Evolutionary conservation across 2,113 vertebrate species (phyloP).

Genomic region (Muscicapa adusta): DNA sequence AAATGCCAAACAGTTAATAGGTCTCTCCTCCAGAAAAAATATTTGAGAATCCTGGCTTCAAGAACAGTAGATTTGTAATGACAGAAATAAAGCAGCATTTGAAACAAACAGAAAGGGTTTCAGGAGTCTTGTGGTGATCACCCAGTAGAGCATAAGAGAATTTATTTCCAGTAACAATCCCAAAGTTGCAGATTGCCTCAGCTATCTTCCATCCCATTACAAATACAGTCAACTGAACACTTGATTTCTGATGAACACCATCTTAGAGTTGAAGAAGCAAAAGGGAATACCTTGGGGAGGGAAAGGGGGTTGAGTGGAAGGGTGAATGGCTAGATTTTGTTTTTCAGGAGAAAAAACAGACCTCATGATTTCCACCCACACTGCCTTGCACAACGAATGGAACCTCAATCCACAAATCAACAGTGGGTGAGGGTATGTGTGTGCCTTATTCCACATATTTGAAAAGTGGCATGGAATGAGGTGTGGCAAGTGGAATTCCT

Average conservation of each 20-base stretch:
- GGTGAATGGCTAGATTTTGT: neutral
- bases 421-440: neutral
- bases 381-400: neutral
- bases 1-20: neutral
- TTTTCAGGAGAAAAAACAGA: neutral
- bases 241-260: neutral
- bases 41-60: neutral
- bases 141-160: neutral
- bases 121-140: neutral
- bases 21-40: neutral
- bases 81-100: neutral
- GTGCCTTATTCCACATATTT: neutral
- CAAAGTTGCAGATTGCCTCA: neutral
- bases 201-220: neutral
- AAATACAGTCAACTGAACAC: neutral
- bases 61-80: neutral
- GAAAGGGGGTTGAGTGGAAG: neutral
- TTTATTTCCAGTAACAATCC: neutral
- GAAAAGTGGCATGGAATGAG: conserved; percentile 18
- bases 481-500: neutral
- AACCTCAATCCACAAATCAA: neutral
- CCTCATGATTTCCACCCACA: neutral
- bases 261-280: neutral
- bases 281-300: neutral
- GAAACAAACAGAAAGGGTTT: neutral